Evolutionary conservation across 2,888 invertebrate species (phyloP).

Genomic region (Anarsia innoxiella): DNA sequence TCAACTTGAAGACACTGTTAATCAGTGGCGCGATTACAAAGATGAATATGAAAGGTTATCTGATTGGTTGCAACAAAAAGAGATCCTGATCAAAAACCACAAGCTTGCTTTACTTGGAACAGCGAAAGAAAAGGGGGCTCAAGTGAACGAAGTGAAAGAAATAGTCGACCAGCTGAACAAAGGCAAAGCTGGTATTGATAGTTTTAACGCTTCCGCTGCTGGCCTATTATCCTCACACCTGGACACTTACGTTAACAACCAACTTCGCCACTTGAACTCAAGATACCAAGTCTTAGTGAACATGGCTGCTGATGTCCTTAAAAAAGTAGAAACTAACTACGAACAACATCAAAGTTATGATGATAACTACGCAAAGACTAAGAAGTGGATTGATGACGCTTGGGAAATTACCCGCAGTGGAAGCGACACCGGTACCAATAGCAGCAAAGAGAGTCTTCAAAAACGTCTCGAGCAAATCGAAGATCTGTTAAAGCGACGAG

Average conservation of each 20-base stretch:
- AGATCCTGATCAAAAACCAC: slow-evolving; percentile 92
- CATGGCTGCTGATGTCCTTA: slow-evolving; percentile 90
- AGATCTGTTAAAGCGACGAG: slow-evolving; percentile 85
- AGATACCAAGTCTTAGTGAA: slow-evolving; percentile 92
- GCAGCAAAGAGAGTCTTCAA: slow-evolving; percentile 89
- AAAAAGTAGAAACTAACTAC: slow-evolving; percentile 91
- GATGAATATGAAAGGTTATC: slow-evolving; percentile 93
- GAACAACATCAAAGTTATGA: slow-evolving; percentile 90
- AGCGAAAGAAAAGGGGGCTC: slow-evolving; percentile 87
- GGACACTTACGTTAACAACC: slow-evolving; percentile 91
- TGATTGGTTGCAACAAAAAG: slow-evolving; percentile 95
- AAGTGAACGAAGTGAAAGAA: slow-evolving; percentile 87
- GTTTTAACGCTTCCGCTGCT: slow-evolving; percentile 86
- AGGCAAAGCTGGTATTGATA: slow-evolving; percentile 88
- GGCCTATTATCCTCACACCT: slow-evolving; percentile 87
- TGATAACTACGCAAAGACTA: slow-evolving; percentile 83
- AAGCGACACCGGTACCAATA: slow-evolving; percentile 84
- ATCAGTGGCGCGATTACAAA: slow-evolving; percentile 92
- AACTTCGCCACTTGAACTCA: slow-evolving; percentile 88
- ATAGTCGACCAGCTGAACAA: slow-evolving; percentile 83
- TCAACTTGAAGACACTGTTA: slow-evolving; percentile 86
- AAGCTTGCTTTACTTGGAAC: slow-evolving; percentile 88
- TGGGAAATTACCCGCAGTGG: slow-evolving; percentile 87
- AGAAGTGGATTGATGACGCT: slow-evolving; percentile 90
- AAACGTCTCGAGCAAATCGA: slow-evolving; percentile 86